Evolutionary conservation across 1,140 invertebrate genomes (phyloP).

Genomic region (Atta texana): DNA sequence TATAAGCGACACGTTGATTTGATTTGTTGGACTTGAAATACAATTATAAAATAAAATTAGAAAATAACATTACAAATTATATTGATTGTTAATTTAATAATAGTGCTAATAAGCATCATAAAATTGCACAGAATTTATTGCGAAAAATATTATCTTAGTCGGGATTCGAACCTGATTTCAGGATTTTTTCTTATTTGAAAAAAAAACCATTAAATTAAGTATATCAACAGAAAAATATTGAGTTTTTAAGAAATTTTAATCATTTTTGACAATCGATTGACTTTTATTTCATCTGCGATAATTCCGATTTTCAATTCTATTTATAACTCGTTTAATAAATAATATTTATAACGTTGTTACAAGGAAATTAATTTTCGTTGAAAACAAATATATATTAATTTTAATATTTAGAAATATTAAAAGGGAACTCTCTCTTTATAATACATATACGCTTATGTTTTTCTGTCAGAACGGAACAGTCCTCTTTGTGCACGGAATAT

Average conservation of each 20-base stretch:
- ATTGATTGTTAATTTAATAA: too few species aligned
- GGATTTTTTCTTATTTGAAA: neutral
- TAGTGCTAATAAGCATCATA: too few species aligned
- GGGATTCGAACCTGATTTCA: too few species aligned
- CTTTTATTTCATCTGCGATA: neutral
- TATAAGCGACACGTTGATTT: too few species aligned
- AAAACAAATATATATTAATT: neutral
- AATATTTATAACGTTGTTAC: neutral
- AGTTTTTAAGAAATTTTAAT: neutral
- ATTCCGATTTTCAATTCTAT: slow-evolving; percentile 11
- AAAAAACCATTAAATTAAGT: slow-evolving; percentile 8
- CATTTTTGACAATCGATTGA: neutral
- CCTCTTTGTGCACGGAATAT: slow-evolving; percentile 8
- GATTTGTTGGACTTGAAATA: too few species aligned
- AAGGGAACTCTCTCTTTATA: neutral
- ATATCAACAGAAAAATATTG: neutral
- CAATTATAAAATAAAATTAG: too few species aligned
- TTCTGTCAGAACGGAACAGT: neutral
- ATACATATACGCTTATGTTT: neutral
- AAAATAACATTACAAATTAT: too few species aligned
- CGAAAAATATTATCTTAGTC: too few species aligned
- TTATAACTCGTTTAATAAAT: neutral
- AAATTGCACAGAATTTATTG: too few species aligned
- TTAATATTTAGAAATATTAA: neutral
- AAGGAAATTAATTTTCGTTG: neutral